A percentile compares a stretch with the other conserved stretches of the same genome.
phyloP scores from a whole-genome alignment of 2,888 invertebrate species.

The Pseudolycoriella hygida region DNA sequence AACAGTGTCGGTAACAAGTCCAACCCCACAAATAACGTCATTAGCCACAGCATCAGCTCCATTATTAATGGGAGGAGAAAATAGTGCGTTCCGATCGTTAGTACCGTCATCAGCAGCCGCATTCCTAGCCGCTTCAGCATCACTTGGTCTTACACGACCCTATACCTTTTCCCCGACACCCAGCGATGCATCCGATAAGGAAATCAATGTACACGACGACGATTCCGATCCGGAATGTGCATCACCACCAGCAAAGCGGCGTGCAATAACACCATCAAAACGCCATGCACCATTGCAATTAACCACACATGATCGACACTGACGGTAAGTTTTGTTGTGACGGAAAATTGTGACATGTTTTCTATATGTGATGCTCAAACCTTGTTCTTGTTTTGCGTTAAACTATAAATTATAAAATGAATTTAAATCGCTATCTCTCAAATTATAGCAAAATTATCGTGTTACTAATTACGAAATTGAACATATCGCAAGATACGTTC shows the following conservation, averaged over 20 bases:
- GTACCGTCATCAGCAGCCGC: constrained; percentile 42
- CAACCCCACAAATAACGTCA: constrained; percentile 18
- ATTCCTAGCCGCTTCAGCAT: constrained; percentile 29
- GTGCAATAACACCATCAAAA: not conserved
- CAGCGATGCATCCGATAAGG: constrained; percentile 36
- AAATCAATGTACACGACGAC: constrained; percentile 68
- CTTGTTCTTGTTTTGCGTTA: not conserved
- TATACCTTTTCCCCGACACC: constrained; percentile 23
- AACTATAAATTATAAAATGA: not conserved
- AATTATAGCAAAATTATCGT: not conserved
- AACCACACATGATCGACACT: not conserved
- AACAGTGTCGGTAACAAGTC: constrained; percentile 27
- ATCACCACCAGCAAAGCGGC: not conserved
- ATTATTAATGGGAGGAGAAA: constrained; percentile 71
- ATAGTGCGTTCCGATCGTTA: constrained; percentile 70
- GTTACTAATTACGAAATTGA: no score
- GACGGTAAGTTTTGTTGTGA: not conserved
- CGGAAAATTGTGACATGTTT: not conserved
- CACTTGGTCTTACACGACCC: constrained; percentile 23
- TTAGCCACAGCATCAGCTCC: constrained; percentile 31
- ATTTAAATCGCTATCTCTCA: not conserved
- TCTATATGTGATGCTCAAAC: no score
- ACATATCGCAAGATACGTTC: no score
- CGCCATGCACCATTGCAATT: not conserved
- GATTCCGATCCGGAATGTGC: constrained; percentile 43